Evolutionary conservation across 2,797 vertebrate genomes (phyloP).

Genomic region (Hapalemur alaotrensis): DNA sequence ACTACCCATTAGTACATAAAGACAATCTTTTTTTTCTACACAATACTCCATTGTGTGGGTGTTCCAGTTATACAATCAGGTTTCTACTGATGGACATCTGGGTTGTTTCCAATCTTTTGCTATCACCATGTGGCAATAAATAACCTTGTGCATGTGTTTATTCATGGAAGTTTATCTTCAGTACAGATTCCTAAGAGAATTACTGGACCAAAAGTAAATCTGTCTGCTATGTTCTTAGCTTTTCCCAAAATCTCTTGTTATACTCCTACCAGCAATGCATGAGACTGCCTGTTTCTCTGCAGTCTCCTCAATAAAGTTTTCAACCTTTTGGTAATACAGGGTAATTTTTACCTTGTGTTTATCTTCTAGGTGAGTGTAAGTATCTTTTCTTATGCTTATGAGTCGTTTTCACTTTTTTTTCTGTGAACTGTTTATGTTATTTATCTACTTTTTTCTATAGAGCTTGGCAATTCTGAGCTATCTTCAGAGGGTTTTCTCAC

Average conservation of each 20-base stretch:
- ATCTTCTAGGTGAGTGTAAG: not conserved
- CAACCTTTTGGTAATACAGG: not conserved
- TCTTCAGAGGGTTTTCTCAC: not conserved
- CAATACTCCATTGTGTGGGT: not conserved
- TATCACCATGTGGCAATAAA: not conserved
- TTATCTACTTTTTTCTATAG: not conserved
- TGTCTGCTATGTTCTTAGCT: not conserved
- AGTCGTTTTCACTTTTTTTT: not conserved
- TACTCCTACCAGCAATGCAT: not conserved
- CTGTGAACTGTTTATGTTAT: not conserved
- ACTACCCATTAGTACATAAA: not conserved
- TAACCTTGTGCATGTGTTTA: not conserved
- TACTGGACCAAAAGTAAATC: not conserved
- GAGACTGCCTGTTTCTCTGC: not conserved
- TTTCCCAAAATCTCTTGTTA: not conserved
- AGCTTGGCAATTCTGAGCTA: not conserved
- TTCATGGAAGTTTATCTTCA: not conserved
- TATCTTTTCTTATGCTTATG: not conserved
- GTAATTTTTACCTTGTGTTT: not conserved
- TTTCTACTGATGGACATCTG: constrained; percentile 13
- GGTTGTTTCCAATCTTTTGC: not conserved
- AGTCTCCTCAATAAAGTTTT: not conserved
- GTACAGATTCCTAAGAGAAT: not conserved
- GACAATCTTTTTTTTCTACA: not conserved
- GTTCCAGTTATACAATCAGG: not conserved